Evolutionary conservation across 2,797 vertebrate species (phyloP).

Genomic region (Podarcis siculus): DNA sequence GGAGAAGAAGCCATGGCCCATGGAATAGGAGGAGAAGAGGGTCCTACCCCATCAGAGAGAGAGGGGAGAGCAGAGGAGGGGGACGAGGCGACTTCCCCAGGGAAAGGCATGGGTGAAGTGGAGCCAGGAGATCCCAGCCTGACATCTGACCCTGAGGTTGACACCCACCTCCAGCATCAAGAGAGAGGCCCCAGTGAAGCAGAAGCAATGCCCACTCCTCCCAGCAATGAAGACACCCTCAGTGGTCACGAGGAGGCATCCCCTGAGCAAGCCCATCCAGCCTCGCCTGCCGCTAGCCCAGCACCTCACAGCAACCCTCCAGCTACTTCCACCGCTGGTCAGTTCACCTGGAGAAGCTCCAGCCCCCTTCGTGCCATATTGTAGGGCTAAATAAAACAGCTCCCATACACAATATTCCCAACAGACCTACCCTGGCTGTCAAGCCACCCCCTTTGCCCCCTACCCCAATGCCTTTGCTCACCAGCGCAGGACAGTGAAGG

Average conservation of each 20-base stretch:
- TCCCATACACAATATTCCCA: background rate
- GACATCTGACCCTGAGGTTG: background rate
- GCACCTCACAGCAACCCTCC: background rate
- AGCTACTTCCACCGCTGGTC: background rate
- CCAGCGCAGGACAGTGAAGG: background rate
- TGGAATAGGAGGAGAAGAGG: background rate
- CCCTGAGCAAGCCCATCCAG: accelerated
- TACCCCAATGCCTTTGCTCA: background rate
- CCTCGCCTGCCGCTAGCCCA: background rate
- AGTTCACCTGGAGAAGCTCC: background rate
- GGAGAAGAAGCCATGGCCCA: background rate
- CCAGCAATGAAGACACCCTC: constrained; percentile 20
- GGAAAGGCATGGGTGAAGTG: background rate
- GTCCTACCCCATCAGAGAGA: too few species aligned
- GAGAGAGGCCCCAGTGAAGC: background rate
- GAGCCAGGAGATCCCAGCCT: background rate
- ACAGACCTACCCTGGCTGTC: background rate
- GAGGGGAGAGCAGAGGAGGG: background rate
- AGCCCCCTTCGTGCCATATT: background rate
- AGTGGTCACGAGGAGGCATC: background rate
- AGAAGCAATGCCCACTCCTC: background rate
- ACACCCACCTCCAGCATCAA: accelerated
- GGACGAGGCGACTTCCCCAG: background rate
- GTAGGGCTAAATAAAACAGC: background rate
- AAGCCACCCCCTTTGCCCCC: too few species aligned